These are phyloP conservation scores for Hetaerina americana DNA, from an alignment of 1,140 invertebrate genomes.

Conservation along the genomic window DNA sequence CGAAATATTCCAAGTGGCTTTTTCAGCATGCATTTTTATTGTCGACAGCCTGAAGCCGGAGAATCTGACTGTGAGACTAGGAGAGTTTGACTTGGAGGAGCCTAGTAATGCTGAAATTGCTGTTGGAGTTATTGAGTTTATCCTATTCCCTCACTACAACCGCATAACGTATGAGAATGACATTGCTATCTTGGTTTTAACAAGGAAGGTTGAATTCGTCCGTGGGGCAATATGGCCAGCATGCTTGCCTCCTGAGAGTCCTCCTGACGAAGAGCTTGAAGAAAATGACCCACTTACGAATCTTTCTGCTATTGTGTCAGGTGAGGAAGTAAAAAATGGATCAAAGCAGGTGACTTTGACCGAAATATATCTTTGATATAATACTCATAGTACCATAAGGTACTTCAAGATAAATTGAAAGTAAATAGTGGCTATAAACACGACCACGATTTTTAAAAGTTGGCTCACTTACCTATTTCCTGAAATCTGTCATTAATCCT, in stretches of 20 bases:
- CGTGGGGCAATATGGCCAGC: conserved; percentile 65
- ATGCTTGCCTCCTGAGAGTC: conserved; percentile 55
- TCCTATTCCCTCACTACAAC: conserved; percentile 48
- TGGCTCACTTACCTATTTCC: too few species aligned
- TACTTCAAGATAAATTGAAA: too few species aligned
- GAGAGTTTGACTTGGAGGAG: conserved; percentile 61
- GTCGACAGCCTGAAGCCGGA: too few species aligned
- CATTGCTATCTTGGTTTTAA: conserved; percentile 62
- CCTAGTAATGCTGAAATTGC: conserved; percentile 48
- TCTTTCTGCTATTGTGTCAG: conserved; percentile 52
- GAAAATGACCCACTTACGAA: conserved; percentile 23
- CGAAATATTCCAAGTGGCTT: too few species aligned
- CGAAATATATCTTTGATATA: conserved; percentile 9
- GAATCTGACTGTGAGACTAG: conserved; percentile 58
- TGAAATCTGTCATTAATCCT: too few species aligned
- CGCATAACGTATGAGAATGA: conserved; percentile 56
- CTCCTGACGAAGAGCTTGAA: conserved; percentile 31
- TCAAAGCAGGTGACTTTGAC: not conserved
- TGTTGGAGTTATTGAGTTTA: conserved; percentile 47
- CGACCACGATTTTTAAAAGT: too few species aligned
- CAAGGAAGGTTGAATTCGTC: conserved; percentile 51
- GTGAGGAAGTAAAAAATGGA: conserved; percentile 26
- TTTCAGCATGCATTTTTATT: too few species aligned
- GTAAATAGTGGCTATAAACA: too few species aligned
- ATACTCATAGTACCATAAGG: conserved; percentile 5